These are phyloP conservation scores for Tridacna crocea DNA, from an alignment of 2,888 invertebrate species.

Conservation along the genomic window DNA sequence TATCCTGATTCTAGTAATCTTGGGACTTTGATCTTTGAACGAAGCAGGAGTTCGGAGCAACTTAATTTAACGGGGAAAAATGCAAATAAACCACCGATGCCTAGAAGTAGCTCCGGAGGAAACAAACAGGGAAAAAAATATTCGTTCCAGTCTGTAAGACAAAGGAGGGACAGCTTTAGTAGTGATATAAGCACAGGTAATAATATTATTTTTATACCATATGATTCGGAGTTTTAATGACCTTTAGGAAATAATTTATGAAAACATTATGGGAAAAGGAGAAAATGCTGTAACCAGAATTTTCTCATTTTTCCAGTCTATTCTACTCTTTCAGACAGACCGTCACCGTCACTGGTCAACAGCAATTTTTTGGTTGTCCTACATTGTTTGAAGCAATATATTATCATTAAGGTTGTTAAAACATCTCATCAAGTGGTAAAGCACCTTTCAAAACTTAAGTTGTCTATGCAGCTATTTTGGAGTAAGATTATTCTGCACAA, in stretches of 20 bases:
- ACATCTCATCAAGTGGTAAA: no score
- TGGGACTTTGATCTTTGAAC: conserved; percentile 69
- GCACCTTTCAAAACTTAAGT: no score
- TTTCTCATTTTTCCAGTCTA: neutral
- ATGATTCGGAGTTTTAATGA: neutral
- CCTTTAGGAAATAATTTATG: neutral
- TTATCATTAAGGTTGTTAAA: no score
- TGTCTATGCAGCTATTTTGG: no score
- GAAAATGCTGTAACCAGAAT: neutral
- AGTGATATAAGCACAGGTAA: conserved; percentile 71
- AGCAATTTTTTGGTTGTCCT: no score
- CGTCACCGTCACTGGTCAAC: no score
- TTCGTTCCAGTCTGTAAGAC: conserved; percentile 61
- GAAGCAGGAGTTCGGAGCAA: conserved; percentile 59
- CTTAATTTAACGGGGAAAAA: conserved; percentile 56
- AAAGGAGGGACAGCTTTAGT: conserved; percentile 76
- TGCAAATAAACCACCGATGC: conserved; percentile 45
- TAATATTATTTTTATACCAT: neutral
- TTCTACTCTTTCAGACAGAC: neutral
- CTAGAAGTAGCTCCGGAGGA: conserved; percentile 55
- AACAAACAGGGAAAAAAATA: conserved; percentile 52
- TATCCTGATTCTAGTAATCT: conserved; percentile 48
- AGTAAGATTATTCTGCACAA: no score
- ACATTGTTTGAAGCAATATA: no score
- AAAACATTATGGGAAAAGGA: neutral